A percentile compares a stretch with the other conserved stretches of the same genome.
Conservation (phyloP, 2,113 vertebrate species). For the Caretta caretta region DNA sequence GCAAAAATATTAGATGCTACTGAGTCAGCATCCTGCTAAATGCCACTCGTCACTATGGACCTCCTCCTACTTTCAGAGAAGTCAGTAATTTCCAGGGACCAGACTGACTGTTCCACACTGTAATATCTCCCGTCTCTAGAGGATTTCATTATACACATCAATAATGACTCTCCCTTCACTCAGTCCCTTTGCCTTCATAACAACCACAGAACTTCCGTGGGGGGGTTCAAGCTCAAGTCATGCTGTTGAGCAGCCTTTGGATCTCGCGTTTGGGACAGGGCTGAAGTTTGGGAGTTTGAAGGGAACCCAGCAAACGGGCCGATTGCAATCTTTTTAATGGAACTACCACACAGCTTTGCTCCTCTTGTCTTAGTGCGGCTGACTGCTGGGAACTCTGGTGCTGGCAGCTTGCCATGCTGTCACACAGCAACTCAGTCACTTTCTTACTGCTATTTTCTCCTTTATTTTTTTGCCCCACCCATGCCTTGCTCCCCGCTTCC, state of each 20-base stretch:
- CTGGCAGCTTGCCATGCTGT: neutral
- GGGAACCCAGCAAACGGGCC: too few relatives aligned
- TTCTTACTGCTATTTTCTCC: neutral
- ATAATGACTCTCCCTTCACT: too few relatives aligned
- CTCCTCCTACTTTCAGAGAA: fast-evolving
- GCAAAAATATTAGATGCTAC: fast-evolving
- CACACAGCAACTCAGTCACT: neutral
- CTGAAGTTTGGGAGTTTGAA: too few relatives aligned
- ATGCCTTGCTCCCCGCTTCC: neutral
- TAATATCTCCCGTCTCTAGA: too few relatives aligned
- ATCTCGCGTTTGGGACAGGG: too few relatives aligned
- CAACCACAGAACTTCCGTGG: too few relatives aligned
- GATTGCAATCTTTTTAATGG: neutral
- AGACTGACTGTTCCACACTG: too few relatives aligned
- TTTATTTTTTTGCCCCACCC: neutral
- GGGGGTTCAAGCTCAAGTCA: too few relatives aligned
- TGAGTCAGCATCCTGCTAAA: fast-evolving
- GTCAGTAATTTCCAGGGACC: too few relatives aligned
- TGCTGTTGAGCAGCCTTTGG: too few relatives aligned
- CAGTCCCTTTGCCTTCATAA: too few relatives aligned
- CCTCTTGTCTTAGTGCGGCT: fast-evolving
- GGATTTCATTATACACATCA: too few relatives aligned
- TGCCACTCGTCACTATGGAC: fast-evolving
- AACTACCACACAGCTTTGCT: neutral
- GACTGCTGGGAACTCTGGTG: neutral